A percentile compares a stretch with the other conserved stretches of the same genome.
Evolutionary conservation across 2,113 vertebrate species (phyloP).

Genomic region (Dipodomys stephensi): DNA sequence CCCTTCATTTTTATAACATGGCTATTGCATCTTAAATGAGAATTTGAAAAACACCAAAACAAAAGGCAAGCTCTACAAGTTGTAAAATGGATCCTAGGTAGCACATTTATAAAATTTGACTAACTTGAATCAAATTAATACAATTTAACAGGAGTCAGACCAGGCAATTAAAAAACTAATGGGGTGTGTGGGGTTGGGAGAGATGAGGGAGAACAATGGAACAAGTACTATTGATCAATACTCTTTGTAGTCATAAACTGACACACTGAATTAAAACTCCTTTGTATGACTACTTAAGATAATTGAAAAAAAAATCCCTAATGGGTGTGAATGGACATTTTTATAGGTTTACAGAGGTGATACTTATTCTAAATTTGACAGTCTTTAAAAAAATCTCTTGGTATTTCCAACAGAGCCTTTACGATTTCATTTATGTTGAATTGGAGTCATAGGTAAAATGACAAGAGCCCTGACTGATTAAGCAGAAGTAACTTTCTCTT

Average conservation of each 20-base stretch:
- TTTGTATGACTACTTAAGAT: background rate
- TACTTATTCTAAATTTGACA: constrained; percentile 47
- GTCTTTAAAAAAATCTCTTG: background rate
- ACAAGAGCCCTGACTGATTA: constrained; percentile 70
- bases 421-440: constrained; percentile 77
- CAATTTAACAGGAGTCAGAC: constrained; percentile 71
- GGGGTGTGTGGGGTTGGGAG: too few relatives aligned
- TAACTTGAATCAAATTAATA: constrained; percentile 68
- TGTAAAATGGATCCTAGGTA: constrained; percentile 73
- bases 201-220: too few relatives aligned
- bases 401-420: constrained; percentile 73
- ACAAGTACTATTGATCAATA: too few relatives aligned
- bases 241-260: too few relatives aligned
- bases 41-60: background rate
- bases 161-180: constrained; percentile 33
- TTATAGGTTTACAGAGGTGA: constrained; percentile 51
- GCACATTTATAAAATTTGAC: constrained; percentile 41
- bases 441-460: constrained; percentile 70
- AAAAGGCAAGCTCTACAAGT: background rate
- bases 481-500: constrained; percentile 75
- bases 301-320: background rate
- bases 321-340: constrained; percentile 63
- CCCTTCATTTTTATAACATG: background rate
- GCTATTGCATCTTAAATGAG: background rate
- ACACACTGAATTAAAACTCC: background rate